phyloP scores from a whole-genome alignment of 2,113 vertebrate species.

The Oceanites oceanicus region DNA sequence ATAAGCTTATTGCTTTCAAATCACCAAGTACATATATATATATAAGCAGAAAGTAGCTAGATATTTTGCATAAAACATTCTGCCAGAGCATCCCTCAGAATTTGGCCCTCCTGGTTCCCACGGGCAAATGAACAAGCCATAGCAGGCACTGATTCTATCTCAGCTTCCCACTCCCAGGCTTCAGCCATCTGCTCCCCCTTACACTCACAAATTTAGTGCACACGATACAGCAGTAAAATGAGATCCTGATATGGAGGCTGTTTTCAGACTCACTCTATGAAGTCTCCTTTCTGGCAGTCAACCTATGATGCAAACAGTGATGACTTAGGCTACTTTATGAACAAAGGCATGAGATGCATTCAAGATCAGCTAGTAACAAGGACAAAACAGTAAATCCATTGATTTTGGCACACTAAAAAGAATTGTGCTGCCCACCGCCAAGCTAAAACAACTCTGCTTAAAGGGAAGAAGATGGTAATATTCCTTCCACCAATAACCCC shows the following conservation, averaged over 20 bases:
- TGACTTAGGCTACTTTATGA: slow-evolving; percentile 1
- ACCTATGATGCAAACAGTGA: slow-evolving; percentile 10
- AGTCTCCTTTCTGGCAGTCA: not conserved
- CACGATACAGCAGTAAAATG: not conserved
- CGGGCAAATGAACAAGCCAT: slow-evolving; percentile 42
- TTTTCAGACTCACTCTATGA: not conserved
- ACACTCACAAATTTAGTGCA: slow-evolving; percentile 2
- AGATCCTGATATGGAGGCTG: not conserved
- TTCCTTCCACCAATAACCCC: not conserved
- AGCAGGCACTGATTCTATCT: slow-evolving; percentile 19
- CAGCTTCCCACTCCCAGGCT: slow-evolving; percentile 40
- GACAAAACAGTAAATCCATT: not conserved
- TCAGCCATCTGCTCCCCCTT: slow-evolving; percentile 45
- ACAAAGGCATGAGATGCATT: not conserved
- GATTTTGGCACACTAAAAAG: not conserved
- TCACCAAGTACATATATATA: not conserved
- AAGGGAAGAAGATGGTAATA: not conserved
- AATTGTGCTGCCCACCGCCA: not conserved
- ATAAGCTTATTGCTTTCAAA: not conserved
- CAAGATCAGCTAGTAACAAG: not conserved
- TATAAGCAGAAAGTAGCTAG: not conserved
- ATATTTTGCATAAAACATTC: not conserved
- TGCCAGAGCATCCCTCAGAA: not conserved
- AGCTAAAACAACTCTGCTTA: not conserved
- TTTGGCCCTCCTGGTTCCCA: slow-evolving; percentile 17